Evolutionary conservation across 2,888 invertebrate species (phyloP).

Genomic region (Oscheius sp.): DNA sequence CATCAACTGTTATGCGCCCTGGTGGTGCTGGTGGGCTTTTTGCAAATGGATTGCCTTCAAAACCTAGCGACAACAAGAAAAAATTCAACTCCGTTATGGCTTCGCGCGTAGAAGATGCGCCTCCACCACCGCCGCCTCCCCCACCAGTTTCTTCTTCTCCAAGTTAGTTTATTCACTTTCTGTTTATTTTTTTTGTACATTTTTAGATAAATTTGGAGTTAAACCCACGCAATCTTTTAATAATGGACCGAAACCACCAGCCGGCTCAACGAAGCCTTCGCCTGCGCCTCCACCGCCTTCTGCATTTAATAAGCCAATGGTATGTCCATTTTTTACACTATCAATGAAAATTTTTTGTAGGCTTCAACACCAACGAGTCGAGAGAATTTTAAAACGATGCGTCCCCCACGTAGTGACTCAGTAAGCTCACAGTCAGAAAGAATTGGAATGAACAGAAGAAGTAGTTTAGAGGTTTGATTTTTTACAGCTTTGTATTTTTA

Average conservation of each 20-base stretch:
- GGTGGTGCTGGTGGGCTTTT: conserved; percentile 66
- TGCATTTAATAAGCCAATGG: conserved; percentile 8
- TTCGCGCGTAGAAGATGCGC: conserved; percentile 14
- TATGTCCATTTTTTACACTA: not conserved
- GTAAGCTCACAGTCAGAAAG: conserved; percentile 18
- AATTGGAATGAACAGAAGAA: conserved; percentile 9
- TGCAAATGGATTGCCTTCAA: conserved; percentile 67
- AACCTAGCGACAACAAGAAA: conserved; percentile 68
- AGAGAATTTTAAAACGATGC: conserved; percentile 26
- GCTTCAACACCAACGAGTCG: conserved; percentile 19
- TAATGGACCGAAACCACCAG: conserved; percentile 10
- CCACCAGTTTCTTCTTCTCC: conserved; percentile 43
- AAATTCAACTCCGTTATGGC: conserved; percentile 16
- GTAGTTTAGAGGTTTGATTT: conserved; percentile 18
- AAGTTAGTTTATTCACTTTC: not conserved
- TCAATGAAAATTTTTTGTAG: no score
- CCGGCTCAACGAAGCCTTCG: conserved; percentile 14
- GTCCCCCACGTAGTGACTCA: conserved; percentile 30
- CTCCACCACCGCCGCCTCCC: conserved; percentile 34
- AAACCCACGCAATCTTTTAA: conserved; percentile 1
- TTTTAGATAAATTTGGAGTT: not conserved
- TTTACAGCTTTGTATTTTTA: not conserved
- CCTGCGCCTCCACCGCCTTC: conserved; percentile 24
- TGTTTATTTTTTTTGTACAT: no score
- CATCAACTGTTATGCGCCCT: conserved; percentile 36